phyloP scores from a whole-genome alignment of 2,113 vertebrate species.

The Hippolais icterina region DNA sequence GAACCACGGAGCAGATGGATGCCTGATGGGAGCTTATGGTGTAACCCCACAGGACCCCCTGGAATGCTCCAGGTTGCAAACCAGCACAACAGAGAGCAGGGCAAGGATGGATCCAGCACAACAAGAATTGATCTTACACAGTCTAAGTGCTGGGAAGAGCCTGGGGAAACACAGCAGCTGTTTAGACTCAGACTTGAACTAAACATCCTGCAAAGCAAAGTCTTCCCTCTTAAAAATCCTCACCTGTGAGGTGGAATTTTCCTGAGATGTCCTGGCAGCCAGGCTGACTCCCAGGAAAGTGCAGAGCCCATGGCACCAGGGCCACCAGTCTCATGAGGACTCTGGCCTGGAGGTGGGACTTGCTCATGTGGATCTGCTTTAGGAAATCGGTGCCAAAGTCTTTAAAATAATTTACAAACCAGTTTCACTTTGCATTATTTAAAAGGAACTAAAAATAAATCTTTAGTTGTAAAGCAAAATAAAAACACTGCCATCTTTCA shows the following conservation, averaged over 20 bases:
- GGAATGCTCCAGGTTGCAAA: background rate
- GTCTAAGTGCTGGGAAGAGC: background rate
- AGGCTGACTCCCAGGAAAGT: background rate
- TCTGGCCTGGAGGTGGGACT: background rate
- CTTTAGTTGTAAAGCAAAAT: constrained; percentile 53
- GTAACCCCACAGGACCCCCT: background rate
- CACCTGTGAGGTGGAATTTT: background rate
- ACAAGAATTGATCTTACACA: background rate
- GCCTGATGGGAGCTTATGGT: background rate
- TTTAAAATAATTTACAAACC: background rate
- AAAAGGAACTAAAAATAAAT: constrained; percentile 17
- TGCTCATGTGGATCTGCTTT: background rate
- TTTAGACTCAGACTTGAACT: background rate
- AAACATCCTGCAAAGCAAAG: background rate
- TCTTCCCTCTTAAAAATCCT: background rate
- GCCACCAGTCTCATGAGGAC: background rate
- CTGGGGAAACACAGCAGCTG: background rate
- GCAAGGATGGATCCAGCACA: background rate
- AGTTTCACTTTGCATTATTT: background rate
- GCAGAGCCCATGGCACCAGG: accelerated
- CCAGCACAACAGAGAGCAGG: background rate
- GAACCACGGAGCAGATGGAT: background rate
- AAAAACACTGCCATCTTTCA: constrained; percentile 55
- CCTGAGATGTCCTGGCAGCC: background rate
- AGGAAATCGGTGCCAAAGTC: background rate